Conservation (phyloP, 2,797 vertebrate genomes). For the Poeciliopsis infans region DNA sequence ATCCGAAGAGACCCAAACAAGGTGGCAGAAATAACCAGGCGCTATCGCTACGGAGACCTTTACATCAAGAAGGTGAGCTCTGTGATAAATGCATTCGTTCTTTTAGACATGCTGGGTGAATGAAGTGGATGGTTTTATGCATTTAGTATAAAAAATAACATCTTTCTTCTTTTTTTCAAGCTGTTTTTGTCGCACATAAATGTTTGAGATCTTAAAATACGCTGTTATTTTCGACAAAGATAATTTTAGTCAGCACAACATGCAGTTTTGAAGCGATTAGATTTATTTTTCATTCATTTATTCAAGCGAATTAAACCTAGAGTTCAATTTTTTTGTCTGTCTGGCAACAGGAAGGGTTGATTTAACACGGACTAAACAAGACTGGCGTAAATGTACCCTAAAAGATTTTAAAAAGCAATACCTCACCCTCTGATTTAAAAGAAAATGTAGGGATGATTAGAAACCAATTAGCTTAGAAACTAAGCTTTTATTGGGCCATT, state of each 20-base stretch:
- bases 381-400: no score
- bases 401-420: neutral
- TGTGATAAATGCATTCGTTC: neutral
- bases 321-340: neutral
- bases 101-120: neutral
- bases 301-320: neutral
- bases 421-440: neutral
- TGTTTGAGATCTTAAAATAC: neutral
- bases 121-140: neutral
- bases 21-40: slow-evolving; percentile 86
- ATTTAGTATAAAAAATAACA: neutral
- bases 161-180: neutral
- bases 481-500: neutral
- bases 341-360: no score
- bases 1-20: slow-evolving; percentile 89
- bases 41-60: slow-evolving; percentile 88
- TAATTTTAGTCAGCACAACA: neutral
- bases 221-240: neutral
- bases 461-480: neutral
- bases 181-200: neutral
- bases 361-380: no score
- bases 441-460: neutral
- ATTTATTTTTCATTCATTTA: neutral
- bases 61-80: slow-evolving; percentile 88
- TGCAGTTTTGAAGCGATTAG: neutral